Percentiles rank a stretch among this genome's conserved stretches.
phyloP scores from a whole-genome alignment of 2,888 invertebrate species.

The Dendrolimus houi region DNA sequence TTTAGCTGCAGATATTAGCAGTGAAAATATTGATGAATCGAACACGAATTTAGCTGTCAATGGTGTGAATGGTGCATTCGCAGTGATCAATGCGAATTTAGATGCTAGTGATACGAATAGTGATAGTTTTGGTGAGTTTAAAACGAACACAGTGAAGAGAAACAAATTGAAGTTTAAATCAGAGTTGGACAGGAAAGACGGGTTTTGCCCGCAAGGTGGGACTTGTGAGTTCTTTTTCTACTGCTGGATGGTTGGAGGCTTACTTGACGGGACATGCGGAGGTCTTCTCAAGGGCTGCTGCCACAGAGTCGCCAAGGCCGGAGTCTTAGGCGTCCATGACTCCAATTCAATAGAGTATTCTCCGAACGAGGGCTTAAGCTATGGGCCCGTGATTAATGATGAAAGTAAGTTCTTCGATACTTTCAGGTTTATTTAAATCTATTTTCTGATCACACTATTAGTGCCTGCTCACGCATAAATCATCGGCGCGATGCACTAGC shows the following conservation, averaged over 20 bases:
- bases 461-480: too few relatives aligned
- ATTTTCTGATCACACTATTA: too few relatives aligned
- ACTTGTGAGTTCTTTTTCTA: conserved; percentile 94
- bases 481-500: too few relatives aligned
- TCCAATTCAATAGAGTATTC: conserved; percentile 78
- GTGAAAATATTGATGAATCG: neutral
- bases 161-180: conserved; percentile 8
- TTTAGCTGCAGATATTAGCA: neutral
- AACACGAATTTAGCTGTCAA: conserved; percentile 8
- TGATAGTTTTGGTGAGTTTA: neutral
- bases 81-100: conserved; percentile 1
- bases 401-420: conserved; percentile 79
- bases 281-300: conserved; percentile 91
- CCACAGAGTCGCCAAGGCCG: conserved; percentile 83
- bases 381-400: conserved; percentile 86
- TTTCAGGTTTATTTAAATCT: too few relatives aligned
- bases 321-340: conserved; percentile 78
- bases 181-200: conserved; percentile 33
- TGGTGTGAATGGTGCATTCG: conserved; percentile 2
- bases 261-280: conserved; percentile 89
- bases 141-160: neutral
- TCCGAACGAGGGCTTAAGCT: conserved; percentile 79
- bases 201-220: conserved; percentile 82
- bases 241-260: conserved; percentile 93
- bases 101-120: neutral